These are phyloP conservation scores for Lacerta agilis DNA, from an alignment of 2,797 vertebrate genomes.

Conservation along the genomic window DNA sequence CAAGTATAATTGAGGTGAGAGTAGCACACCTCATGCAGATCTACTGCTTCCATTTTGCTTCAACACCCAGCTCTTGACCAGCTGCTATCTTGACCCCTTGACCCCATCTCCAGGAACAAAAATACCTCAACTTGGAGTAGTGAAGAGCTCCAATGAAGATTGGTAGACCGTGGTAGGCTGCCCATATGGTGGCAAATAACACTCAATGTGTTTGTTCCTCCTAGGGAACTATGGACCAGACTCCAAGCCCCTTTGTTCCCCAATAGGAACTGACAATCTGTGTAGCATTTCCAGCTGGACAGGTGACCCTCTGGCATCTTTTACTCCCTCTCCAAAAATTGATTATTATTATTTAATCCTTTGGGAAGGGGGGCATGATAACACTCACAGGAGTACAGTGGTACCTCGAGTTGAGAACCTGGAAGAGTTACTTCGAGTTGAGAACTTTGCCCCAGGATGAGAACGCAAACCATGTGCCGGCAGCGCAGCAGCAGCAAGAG, in stretches of 20 bases:
- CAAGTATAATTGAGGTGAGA: not conserved
- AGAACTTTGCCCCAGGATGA: no score
- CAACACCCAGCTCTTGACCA: no score
- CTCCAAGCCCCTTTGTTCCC: not conserved
- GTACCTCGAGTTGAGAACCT: no score
- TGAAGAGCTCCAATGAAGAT: not conserved
- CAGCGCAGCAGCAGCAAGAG: no score
- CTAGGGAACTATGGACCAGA: not conserved
- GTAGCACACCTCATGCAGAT: not conserved
- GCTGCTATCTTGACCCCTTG: no score
- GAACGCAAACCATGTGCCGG: no score
- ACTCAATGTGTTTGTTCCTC: not conserved
- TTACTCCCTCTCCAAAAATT: not conserved
- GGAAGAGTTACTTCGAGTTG: no score
- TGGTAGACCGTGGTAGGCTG: not conserved
- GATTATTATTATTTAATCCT: not conserved
- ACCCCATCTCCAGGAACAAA: not conserved
- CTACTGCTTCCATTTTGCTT: not conserved
- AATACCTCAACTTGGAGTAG: not conserved
- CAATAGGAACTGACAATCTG: not conserved
- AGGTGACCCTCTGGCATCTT: not conserved
- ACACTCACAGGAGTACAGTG: not conserved
- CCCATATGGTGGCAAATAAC: not conserved
- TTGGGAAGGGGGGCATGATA: not conserved
- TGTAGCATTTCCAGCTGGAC: not conserved